phyloP scores from a whole-genome alignment of 2,113 vertebrate species.

The Pygoscelis antarcticus region DNA sequence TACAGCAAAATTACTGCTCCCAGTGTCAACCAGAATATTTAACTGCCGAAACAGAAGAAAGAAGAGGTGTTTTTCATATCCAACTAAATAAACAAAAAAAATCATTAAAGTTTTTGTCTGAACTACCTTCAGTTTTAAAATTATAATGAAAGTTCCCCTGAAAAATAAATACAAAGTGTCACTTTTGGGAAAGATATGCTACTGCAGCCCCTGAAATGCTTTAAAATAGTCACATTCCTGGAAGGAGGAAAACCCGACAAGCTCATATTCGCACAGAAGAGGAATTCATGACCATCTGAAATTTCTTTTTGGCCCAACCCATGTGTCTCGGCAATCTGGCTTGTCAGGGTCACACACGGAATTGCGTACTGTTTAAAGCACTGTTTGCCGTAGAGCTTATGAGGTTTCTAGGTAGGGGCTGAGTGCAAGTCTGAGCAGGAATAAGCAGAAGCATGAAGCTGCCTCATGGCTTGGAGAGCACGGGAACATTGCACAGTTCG shows the following conservation, averaged over 20 bases:
- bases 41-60: conserved; percentile 80
- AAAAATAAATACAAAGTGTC: not conserved
- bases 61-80: not conserved
- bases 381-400: not conserved
- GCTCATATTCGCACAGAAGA: not conserved
- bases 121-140: not conserved
- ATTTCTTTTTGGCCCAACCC: not conserved
- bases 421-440: not conserved
- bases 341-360: not conserved
- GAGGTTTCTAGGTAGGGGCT: not conserved
- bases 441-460: not conserved
- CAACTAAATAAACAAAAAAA: not conserved
- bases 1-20: conserved; percentile 98
- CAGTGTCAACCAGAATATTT: conserved; percentile 96
- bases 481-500: rapidly evolving
- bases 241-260: not conserved
- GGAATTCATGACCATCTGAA: not conserved
- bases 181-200: not conserved
- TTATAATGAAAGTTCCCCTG: not conserved
- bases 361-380: not conserved
- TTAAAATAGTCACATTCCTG: not conserved
- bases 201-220: not conserved
- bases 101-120: not conserved
- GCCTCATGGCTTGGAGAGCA: not conserved
- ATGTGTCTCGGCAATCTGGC: not conserved